These are phyloP conservation scores for Temnothorax ravouxi DNA, from an alignment of 2,888 invertebrate genomes.

Conservation along the genomic window DNA sequence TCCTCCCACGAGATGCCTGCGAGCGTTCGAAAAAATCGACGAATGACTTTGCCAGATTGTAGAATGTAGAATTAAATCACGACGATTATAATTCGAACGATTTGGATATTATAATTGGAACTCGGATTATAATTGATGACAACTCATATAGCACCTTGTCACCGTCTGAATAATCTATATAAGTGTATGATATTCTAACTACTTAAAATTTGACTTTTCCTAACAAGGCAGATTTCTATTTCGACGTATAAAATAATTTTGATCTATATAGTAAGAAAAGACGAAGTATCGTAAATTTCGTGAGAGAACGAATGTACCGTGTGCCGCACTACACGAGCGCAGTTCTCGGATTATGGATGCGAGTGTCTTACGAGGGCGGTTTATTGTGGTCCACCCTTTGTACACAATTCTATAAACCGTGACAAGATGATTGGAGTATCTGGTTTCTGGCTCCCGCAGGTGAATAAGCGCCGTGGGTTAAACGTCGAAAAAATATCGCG, in stretches of 20 bases:
- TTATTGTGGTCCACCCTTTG: constrained; percentile 84
- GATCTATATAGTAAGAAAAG: background rate
- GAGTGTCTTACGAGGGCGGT: constrained; percentile 84
- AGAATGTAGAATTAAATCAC: background rate
- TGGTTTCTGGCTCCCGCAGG: constrained; percentile 80
- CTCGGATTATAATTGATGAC: background rate
- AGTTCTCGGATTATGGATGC: constrained; percentile 58
- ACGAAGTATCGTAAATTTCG: background rate
- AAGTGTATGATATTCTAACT: background rate
- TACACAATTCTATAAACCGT: constrained; percentile 82
- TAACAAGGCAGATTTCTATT: background rate
- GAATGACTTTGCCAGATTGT: constrained; percentile 6
- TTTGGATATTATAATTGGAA: background rate
- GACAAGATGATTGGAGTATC: constrained; percentile 85
- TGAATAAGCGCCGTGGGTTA: constrained; percentile 79
- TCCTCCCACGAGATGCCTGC: constrained; percentile 45
- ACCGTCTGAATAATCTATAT: background rate
- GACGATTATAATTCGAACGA: background rate
- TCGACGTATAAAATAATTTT: background rate
- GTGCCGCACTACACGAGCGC: background rate
- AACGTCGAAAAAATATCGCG: constrained; percentile 76
- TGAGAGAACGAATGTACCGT: background rate
- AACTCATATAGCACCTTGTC: background rate
- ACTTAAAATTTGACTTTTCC: background rate
- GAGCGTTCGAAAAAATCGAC: constrained; percentile 16